Conservation (phyloP, 2,888 invertebrate species). For the Hetaerina titia region DNA sequence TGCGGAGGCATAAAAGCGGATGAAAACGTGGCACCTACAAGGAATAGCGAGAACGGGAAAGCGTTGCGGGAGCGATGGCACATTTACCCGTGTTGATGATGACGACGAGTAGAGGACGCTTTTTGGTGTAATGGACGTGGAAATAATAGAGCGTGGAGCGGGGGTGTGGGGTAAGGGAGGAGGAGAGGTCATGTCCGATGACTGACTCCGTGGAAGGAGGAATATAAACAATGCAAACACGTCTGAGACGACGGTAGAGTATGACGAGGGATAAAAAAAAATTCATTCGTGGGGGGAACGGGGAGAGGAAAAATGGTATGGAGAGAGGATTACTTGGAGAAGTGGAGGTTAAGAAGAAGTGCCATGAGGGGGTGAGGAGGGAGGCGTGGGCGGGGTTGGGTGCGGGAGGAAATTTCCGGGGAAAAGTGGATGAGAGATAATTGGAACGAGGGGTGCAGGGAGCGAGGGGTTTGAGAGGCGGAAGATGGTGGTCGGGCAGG, state of each 20-base stretch:
- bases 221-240: neutral
- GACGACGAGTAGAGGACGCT: too few species aligned
- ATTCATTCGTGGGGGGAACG: neutral
- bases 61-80: too few species aligned
- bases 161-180: neutral
- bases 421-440: conserved; percentile 54
- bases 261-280: neutral
- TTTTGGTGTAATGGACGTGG: too few species aligned
- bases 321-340: neutral
- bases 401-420: conserved; percentile 18
- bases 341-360: neutral
- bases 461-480: neutral
- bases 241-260: neutral
- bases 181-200: neutral
- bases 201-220: neutral
- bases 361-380: neutral
- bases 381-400: neutral
- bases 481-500: neutral
- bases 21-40: too few species aligned
- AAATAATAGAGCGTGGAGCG: neutral
- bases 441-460: conserved; percentile 21
- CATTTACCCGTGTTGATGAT: too few species aligned
- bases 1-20: too few species aligned
- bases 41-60: too few species aligned
- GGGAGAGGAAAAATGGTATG: neutral